Base-by-base conservation (phyloP, 2,113 vertebrate genomes). In the Brevimyrus niger region DNA sequence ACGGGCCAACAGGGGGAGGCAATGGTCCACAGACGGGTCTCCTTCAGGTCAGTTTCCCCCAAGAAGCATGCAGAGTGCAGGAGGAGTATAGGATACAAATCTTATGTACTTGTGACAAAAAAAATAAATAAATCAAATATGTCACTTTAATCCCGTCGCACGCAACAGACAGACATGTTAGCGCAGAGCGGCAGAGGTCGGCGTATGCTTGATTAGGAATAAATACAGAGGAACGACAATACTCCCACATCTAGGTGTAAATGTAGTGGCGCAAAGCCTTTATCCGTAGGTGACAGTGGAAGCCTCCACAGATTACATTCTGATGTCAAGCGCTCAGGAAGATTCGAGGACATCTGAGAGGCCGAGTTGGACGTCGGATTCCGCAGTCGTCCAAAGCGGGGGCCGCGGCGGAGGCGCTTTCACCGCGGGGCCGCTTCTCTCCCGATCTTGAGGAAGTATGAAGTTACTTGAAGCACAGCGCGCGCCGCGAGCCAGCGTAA, bases 1-100 rank as follows among this genome's bases (percentile, higher is more conserved):
- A 0, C 38, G 10, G 53, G 50, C 94, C 96, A 94, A 92, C 90
- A 96, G 96, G 95, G 95, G 96, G 95, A 92, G 94, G 89, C 92
- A 95, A 92, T 93, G 94, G 89, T 94, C 95, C 91, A 91, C 91
- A 93, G 10, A 87, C 10, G 17, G 17, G 38, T 35, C 35, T 89
- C 53, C 21, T 61, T 38, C 51, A 55, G 53, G 84, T 65, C 61
- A 21, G 19, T 27, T 27, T 86, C 53, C n/a, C 15, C 23, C 1
- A 4, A 82, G 65, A 13, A 23, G 50, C 13, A 15, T 8, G 3
- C 2, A 80, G 88, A 10, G 17, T 17, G 23, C 51, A 65, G 55
- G n/a, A 69, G 61, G 10, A 69, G 47, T 5, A 15, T 2, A 1
- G 80, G 21, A 84, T 4, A 10, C 44, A 84, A 46, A 84, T 47